Evolutionary conservation across 2,888 invertebrate genomes (phyloP), one percentile per base, ranked within the genome.

Genomic region (Napeogenes sylphis): DNA sequence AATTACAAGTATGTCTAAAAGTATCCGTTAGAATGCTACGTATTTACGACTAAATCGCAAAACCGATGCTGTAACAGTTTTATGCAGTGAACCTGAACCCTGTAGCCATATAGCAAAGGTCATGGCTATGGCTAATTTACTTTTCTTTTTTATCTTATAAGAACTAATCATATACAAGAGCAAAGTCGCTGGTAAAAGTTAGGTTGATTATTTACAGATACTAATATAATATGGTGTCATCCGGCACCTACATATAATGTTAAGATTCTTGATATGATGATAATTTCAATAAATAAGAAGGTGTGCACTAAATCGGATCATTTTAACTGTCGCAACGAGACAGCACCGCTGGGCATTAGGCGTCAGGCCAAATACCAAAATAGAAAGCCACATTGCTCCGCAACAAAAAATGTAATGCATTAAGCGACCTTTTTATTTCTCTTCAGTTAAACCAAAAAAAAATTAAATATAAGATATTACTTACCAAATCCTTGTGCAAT

Each of bases 401-500:
- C 78, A 80, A 86, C 87, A 82, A 85, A 87, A 85, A 83, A 84
- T 76, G 79, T 75, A 78, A 80, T 85, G 83, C 84, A 85, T 75
- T 75, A 74, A 78, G 73, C 82, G 84, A 87, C 83, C 85, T 85
- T 85, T 79, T 70, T 61, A 47, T 65, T 70, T 63, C 53, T 57
- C 55, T 56, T 55, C 53, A 58, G 56, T 55, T 51, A 56, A 55
- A 59, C 56, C 30, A 58, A 58, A 60, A 59, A 47, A 55, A 45
- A 56, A 64, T 55, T 47, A 8, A 47, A 62, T 56, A 56, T 35
- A 62, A 58, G 21, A 21, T 21, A 21, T 21, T 46, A 82, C 95
- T 94, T 88, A 98, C 98, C 95, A 98, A 93, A 91, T 98, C 98
- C 92, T 97, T 97, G 85, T 98, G 98, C 68, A 98, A 93, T 87